Evolutionary conservation across 2,888 invertebrate species (phyloP), one percentile per base, ranked within the genome.

Genomic region (Dastarcus helophoroides): DNA sequence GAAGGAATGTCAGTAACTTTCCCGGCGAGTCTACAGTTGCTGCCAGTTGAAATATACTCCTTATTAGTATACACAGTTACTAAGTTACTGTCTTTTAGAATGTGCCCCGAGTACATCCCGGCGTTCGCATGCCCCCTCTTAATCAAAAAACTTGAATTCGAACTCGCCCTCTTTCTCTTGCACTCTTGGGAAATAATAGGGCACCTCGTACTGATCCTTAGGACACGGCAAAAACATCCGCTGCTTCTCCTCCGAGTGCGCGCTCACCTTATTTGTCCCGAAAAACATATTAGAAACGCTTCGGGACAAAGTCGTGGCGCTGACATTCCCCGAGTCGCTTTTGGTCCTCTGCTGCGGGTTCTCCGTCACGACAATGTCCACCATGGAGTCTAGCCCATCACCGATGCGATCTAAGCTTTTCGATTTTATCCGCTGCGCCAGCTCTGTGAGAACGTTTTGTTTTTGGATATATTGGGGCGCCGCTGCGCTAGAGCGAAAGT

Each of bases 361-460:
- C 14, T 67, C 61, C n/a, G 74, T 68, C 38, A 79, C 66, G 1
- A 80, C 73, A 19, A 81, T 77, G 46, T 78, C 75, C 1, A 79
- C 74, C 69, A 80, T 73, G 0, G 79, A 69, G 47, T 79, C 73
- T 13, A 83, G 54, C 10, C 80, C 75, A 30, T 58, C 74, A 50
- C 83, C 82, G 22, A 85, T 77, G 33, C 83, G 68, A 42, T 86
- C 84, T 26, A 85, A 58, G 41, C 84, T 85, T 58, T 84, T 85
- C 0, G 82, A 56, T 41, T 57, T 60, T 2, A 43, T 36, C 30
- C 44, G 44, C 3, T 44, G 37, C 4, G 31, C 25, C 1, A 43
- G 26, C 2, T 38, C 26, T 3, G 42, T 39, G 5, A 42, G 35
- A 6, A 33, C 29, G 13, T 37, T 39, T 17, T 33, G 26, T 29